Conservation (phyloP, 2,113 vertebrate genomes). For the Corydoras maculifer region DNA sequence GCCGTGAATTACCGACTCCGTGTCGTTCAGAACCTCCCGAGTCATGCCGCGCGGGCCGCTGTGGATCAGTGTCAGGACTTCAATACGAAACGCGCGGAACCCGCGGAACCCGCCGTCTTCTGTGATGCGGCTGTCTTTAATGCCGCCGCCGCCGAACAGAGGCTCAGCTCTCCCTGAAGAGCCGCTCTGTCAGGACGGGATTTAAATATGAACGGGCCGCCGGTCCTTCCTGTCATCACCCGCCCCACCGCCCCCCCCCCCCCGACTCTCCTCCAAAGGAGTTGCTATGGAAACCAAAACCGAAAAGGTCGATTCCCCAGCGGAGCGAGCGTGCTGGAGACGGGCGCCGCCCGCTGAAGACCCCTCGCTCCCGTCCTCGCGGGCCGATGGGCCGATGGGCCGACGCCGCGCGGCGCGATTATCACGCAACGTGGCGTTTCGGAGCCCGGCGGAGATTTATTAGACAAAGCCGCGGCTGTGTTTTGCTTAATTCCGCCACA, state of each 20-base stretch:
- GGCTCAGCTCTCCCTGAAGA: conserved; percentile 23
- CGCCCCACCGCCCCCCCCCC: background rate
- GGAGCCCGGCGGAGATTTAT: too few species aligned
- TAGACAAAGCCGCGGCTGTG: background rate
- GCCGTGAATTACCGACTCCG: too few species aligned
- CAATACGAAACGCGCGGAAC: too few species aligned
- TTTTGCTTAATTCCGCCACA: conserved; percentile 24
- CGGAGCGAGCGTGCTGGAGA: conserved; percentile 38
- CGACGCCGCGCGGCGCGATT: too few species aligned
- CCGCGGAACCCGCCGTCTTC: too few species aligned
- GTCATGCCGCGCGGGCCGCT: too few species aligned
- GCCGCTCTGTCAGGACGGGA: conserved; percentile 26
- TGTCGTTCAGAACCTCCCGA: too few species aligned
- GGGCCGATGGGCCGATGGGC: too few species aligned
- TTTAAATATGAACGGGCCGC: conserved; percentile 41
- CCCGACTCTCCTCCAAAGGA: conserved; percentile 31
- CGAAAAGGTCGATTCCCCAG: conserved; percentile 36
- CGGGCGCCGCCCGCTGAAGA: conserved; percentile 40
- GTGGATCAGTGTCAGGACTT: too few species aligned
- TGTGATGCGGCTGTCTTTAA: too few species aligned
- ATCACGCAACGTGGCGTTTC: too few species aligned
- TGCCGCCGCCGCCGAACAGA: too few species aligned
- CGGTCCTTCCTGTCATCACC: conserved; percentile 23
- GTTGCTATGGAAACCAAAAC: conserved; percentile 49
- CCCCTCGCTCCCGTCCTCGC: background rate